Evolutionary conservation across 1,140 invertebrate genomes (phyloP).

Genomic region (Drosophila truncata): DNA sequence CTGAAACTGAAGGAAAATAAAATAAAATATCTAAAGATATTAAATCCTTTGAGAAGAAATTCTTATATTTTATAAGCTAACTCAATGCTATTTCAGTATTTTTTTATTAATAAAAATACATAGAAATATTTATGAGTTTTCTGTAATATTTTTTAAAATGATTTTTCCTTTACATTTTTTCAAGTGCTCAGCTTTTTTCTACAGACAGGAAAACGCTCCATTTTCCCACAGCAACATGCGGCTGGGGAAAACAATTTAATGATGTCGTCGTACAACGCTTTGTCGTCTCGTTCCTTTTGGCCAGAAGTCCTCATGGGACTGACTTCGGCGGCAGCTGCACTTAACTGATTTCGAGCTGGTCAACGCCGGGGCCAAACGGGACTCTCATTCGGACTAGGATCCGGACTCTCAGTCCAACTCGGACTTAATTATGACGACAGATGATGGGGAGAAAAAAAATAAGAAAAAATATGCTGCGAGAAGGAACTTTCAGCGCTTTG

Average conservation of each 20-base stretch:
- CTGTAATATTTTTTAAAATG: neutral
- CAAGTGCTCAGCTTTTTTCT: conserved; percentile 11
- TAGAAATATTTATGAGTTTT: neutral
- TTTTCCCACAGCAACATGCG: conserved; percentile 53
- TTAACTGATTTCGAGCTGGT: conserved; percentile 50
- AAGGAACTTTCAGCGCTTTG: conserved; percentile 47
- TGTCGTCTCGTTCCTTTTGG: conserved; percentile 37
- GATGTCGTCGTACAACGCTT: conserved; percentile 68
- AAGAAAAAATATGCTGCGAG: conserved; percentile 23
- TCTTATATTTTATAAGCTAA: neutral
- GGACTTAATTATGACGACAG: conserved; percentile 53
- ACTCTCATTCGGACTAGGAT: neutral
- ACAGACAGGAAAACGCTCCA: conserved; percentile 13
- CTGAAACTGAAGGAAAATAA: neutral
- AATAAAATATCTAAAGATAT: neutral
- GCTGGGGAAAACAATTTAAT: conserved; percentile 80
- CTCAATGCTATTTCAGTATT: neutral
- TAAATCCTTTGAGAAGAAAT: neutral
- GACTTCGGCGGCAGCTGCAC: conserved; percentile 42
- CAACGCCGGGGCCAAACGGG: conserved; percentile 22
- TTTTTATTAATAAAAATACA: neutral
- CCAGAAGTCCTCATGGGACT: conserved; percentile 13
- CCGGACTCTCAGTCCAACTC: conserved; percentile 1
- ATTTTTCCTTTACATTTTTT: neutral
- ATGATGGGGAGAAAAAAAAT: conserved; percentile 12